phyloP scores from a whole-genome alignment of 2,113 vertebrate genomes.

The Leucosticte australis region DNA sequence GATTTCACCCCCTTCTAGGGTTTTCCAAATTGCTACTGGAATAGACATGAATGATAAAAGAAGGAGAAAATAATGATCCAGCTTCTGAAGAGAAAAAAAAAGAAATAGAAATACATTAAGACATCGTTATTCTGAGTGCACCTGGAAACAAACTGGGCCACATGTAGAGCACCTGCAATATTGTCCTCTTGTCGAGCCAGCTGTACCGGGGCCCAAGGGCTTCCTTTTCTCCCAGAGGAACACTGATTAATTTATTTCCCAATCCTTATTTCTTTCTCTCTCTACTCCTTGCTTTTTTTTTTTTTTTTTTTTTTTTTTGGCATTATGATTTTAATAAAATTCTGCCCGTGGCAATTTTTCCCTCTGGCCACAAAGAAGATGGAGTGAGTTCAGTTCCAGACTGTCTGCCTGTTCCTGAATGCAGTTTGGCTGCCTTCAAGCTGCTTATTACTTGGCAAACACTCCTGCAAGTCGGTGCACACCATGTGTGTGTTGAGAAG shows the following conservation, averaged over 20 bases:
- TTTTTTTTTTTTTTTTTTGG: neutral
- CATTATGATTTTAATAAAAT: conserved; percentile 16
- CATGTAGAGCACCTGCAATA: neutral
- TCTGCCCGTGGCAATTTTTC: neutral
- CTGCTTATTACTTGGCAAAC: conserved; percentile 14
- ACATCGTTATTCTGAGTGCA: neutral
- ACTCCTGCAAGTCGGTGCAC: neutral
- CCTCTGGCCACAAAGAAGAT: neutral
- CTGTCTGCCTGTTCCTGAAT: neutral
- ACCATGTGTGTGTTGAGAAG: neutral
- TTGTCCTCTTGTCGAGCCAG: neutral
- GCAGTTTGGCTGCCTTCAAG: neutral
- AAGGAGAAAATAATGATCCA: neutral
- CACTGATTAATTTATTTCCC: neutral
- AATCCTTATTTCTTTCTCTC: neutral
- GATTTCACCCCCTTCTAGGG: neutral
- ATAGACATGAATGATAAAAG: neutral
- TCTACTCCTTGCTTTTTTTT: neutral
- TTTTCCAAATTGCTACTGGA: neutral
- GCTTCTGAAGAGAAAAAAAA: neutral
- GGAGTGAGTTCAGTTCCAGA: neutral
- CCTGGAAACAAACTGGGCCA: neutral
- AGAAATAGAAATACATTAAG: neutral
- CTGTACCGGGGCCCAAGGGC: neutral
- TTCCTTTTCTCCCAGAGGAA: neutral